Base-by-base conservation (phyloP, 2,113 vertebrate genomes). In the Nothobranchius kuhntae region DNA sequence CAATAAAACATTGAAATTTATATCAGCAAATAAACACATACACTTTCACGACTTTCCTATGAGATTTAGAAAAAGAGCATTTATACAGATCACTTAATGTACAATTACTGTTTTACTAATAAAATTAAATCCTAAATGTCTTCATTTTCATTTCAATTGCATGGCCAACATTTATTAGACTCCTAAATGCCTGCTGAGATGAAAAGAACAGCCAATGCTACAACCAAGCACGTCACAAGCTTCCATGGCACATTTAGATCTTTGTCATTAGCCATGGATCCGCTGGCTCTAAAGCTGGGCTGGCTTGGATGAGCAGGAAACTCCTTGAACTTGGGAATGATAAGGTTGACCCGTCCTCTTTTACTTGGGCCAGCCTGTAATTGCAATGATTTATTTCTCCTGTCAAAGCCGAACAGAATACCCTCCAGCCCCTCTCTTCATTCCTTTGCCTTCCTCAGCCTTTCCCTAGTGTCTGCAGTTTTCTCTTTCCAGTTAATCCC, bases 361-460 rank as follows among this genome's bases (percentile, higher is more conserved):
- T 87, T 87, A 82, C 80, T 78, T 61, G 82, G 63, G 70, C 67
- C 53, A 46, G 73, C 80, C 75, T 84, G 87, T 91, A 91, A 91
- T 92, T 91, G 80, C 61, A 45, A 77, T 89, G 85, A 90, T 90
- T 91, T 90, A 91, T 90, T 72, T 86, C 80, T 69, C 45, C 84
- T 86, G 83, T 85, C 87, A 85, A 73, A 86, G 73, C 53, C 67
- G 82, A 77, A 80, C 65, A 63, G 77, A 76, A 75, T 76, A 60
- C 63, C 68, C 72, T 71, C 55, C 45, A 51, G 53, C 51, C 12
- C 71, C 70, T 62, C 57, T 26, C 61, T 56, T 48, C 65, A 77
- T 61, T 63, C 67, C 60, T 71, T 60, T 77, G 17, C 65, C 67
- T 60, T 46, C 55, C 51, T 48, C 38, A 17, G 7, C 46, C 7